phyloP scores from a whole-genome alignment of 2,113 vertebrate species.

The Amia ocellicauda region DNA sequence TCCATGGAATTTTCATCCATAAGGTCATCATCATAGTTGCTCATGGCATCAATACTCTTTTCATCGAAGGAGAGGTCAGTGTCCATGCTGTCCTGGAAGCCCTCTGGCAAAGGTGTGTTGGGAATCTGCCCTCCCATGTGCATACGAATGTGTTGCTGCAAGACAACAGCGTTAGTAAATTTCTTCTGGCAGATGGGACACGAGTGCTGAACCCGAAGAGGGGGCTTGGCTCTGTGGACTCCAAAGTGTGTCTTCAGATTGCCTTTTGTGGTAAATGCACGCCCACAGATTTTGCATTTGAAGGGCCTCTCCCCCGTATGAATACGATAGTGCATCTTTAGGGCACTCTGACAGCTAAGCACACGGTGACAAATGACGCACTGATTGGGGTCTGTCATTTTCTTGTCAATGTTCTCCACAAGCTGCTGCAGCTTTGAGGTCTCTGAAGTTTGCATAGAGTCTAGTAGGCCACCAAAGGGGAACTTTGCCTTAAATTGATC shows the following conservation, averaged over 20 bases:
- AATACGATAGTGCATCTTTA: slow-evolving; percentile 98
- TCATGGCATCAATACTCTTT: slow-evolving; percentile 81
- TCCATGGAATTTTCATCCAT: slow-evolving; percentile 91
- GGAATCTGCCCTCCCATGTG: slow-evolving; percentile 98
- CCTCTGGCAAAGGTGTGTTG: slow-evolving; percentile 88
- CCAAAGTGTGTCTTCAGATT: slow-evolving; percentile 99
- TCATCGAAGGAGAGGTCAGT: slow-evolving; percentile 85
- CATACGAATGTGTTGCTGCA: slow-evolving; percentile 98
- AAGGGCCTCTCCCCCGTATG: slow-evolving; percentile 97
- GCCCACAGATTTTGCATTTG: slow-evolving; percentile 98
- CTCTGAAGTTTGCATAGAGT: slow-evolving; percentile 99
- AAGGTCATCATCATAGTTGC: slow-evolving; percentile 85
- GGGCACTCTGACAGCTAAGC: slow-evolving; percentile 97
- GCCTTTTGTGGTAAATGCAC: slow-evolving; percentile 97
- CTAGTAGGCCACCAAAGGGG: slow-evolving; percentile 93
- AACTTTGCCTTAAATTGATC: slow-evolving; percentile 96
- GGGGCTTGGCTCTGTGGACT: slow-evolving; percentile 95
- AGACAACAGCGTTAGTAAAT: slow-evolving; percentile 96
- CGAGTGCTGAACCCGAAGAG: slow-evolving; percentile 93
- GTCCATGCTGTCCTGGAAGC: slow-evolving; percentile 86
- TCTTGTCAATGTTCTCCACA: slow-evolving; percentile 98
- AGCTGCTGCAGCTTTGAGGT: slow-evolving; percentile 97
- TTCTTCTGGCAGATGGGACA: slow-evolving; percentile 99
- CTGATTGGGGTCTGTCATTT: slow-evolving; percentile 98
- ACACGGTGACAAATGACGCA: slow-evolving; percentile 97